Percentiles rank a stretch among this genome's conserved stretches.
Conservation (phyloP, 2,888 invertebrate species). For the Hedychridium roseum region DNA sequence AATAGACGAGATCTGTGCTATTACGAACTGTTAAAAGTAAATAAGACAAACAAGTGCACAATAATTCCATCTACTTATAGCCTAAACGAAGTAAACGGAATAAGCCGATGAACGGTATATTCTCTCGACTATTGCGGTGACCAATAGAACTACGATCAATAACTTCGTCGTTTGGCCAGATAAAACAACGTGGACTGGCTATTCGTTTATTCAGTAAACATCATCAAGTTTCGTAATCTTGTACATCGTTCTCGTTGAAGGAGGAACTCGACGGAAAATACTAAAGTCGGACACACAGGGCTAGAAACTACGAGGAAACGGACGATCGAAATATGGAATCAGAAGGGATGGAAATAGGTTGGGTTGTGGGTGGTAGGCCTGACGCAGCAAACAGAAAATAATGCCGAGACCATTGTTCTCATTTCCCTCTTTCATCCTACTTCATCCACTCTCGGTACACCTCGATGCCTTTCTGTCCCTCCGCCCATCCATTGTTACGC, state of each 20-base stretch:
- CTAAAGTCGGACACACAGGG: too few species aligned
- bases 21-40: too few species aligned
- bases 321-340: slow-evolving; percentile 3
- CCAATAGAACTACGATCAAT: too few species aligned
- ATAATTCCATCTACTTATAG: too few species aligned
- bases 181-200: slow-evolving; percentile 21
- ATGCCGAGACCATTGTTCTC: slow-evolving; percentile 51
- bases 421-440: slow-evolving; percentile 35
- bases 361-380: slow-evolving; percentile 35
- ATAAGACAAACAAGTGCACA: too few species aligned
- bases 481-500: slow-evolving; percentile 47
- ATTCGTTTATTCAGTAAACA: slow-evolving; percentile 39
- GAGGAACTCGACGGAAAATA: too few species aligned
- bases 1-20: too few species aligned
- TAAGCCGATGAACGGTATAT: slow-evolving; percentile 35
- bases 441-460: slow-evolving; percentile 38
- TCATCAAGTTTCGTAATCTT: slow-evolving; percentile 36
- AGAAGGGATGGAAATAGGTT: slow-evolving; percentile 5
- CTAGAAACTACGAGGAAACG: slow-evolving; percentile 5
- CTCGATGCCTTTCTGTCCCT: slow-evolving; percentile 20
- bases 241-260: slow-evolving; percentile 21
- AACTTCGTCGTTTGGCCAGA: slow-evolving; percentile 21
- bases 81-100: too few species aligned
- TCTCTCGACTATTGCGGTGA: too few species aligned
- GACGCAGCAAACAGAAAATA: slow-evolving; percentile 57